Conservation (phyloP, 1,140 invertebrate genomes). For the Aphis gossypii region DNA sequence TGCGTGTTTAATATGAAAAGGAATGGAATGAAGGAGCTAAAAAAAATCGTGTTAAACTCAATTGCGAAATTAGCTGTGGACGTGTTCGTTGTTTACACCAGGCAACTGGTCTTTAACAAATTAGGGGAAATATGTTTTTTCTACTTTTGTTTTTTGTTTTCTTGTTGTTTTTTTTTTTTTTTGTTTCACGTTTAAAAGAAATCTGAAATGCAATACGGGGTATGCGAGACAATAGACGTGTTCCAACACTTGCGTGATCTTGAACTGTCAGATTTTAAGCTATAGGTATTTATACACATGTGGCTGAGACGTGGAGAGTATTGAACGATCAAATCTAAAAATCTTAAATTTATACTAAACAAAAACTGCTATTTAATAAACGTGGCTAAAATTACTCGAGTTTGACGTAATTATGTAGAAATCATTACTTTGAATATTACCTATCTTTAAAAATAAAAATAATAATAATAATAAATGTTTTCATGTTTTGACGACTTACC, state of each 20-base stretch:
- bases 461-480: background rate
- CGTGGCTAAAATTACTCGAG: background rate
- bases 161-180: background rate
- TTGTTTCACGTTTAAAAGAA: conserved; percentile 53
- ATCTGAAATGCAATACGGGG: conserved; percentile 54
- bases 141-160: background rate
- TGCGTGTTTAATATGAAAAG: conserved; percentile 19
- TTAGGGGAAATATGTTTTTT: conserved; percentile 52
- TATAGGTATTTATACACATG: background rate
- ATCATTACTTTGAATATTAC: background rate
- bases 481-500: background rate
- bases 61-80: conserved; percentile 55
- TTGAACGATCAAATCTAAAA: conserved; percentile 31
- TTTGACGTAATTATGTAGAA: background rate
- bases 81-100: conserved; percentile 57
- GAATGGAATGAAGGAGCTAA: conserved; percentile 23
- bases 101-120: conserved; percentile 53
- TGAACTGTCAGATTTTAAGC: conserved; percentile 50
- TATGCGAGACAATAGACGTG: conserved; percentile 36
- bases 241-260: conserved; percentile 56
- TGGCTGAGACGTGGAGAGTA: background rate
- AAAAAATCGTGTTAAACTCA: conserved; percentile 53
- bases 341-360: conserved; percentile 21
- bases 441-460: background rate
- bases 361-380: conserved; percentile 25